Conservation (phyloP, 1,140 invertebrate species). For the Globodera rostochiensis region DNA sequence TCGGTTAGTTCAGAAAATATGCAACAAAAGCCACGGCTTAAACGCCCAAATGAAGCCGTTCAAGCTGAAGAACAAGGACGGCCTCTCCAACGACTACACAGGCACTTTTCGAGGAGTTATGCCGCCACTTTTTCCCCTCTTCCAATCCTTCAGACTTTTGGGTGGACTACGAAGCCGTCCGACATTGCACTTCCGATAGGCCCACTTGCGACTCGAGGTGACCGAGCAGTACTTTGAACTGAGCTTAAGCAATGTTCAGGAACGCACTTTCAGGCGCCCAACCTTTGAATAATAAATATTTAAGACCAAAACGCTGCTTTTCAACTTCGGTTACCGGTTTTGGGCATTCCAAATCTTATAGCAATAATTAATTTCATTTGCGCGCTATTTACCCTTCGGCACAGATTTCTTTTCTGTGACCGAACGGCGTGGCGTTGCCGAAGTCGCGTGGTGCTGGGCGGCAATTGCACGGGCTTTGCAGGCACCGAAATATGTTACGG, state of each 20-base stretch:
- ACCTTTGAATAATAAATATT: too few relatives aligned
- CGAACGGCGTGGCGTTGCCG: constrained; percentile 54
- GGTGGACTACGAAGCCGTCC: constrained; percentile 62
- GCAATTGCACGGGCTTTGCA: constrained; percentile 64
- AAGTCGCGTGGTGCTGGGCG: constrained; percentile 55
- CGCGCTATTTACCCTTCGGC: not conserved
- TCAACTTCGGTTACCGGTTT: too few relatives aligned
- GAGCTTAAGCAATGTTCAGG: too few relatives aligned
- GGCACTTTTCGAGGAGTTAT: constrained; percentile 27
- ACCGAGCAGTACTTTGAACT: not conserved
- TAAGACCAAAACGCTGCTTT: too few relatives aligned
- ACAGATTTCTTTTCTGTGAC: constrained; percentile 56
- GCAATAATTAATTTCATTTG: too few relatives aligned
- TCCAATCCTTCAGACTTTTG: constrained; percentile 50
- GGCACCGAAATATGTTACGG: constrained; percentile 61
- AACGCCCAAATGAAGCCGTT: constrained; percentile 64
- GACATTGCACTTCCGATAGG: constrained; percentile 53
- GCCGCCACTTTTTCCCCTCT: not conserved
- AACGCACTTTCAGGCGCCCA: too few relatives aligned
- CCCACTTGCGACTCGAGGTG: constrained; percentile 60
- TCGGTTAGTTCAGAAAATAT: constrained; percentile 54
- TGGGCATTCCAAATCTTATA: too few relatives aligned
- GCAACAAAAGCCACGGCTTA: constrained; percentile 52
- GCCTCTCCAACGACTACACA: constrained; percentile 64
- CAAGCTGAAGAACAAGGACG: constrained; percentile 57